phyloP scores from a whole-genome alignment of 2,888 invertebrate species.

The Schizotus pectinicornis region DNA sequence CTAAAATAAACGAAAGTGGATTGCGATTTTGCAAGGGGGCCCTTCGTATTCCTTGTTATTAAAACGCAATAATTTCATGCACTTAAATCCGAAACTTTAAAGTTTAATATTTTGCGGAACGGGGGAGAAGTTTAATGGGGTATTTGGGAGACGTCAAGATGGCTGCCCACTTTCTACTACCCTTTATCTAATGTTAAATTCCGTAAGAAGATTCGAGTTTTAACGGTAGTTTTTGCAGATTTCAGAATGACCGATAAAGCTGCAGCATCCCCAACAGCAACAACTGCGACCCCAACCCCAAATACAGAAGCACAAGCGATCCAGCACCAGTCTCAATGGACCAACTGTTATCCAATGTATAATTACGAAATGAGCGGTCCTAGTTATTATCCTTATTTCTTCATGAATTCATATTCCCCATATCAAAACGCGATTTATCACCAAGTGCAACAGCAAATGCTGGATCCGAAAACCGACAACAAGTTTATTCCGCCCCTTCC shows the following conservation, averaged over 20 bases:
- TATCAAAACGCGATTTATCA: slow-evolving; percentile 27
- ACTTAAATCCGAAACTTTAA: no score
- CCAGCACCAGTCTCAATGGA: slow-evolving; percentile 19
- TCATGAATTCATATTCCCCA: slow-evolving; percentile 19
- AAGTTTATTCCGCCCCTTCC: slow-evolving; percentile 36
- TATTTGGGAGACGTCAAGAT: no score
- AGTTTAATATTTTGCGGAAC: no score
- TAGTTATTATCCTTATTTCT: slow-evolving; percentile 20
- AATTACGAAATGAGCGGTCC: slow-evolving; percentile 24
- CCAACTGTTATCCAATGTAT: slow-evolving; percentile 25
- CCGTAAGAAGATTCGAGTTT: background rate
- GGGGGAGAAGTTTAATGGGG: no score
- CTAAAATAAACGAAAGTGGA: no score
- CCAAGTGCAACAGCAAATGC: slow-evolving; percentile 28
- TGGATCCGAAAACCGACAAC: slow-evolving; percentile 15
- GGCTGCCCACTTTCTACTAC: no score
- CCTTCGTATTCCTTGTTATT: no score
- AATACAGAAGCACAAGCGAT: slow-evolving; percentile 20
- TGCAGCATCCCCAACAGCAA: slow-evolving; percentile 22
- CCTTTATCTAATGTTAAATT: no score
- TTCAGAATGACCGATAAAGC: slow-evolving; percentile 36
- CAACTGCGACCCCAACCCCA: slow-evolving; percentile 22
- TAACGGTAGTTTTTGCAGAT: slow-evolving; percentile 6
- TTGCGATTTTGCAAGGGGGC: no score
- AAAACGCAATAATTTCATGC: no score